These are phyloP conservation scores for Theristicus caerulescens DNA, from an alignment of 2,113 vertebrate species.

Conservation along the genomic window DNA sequence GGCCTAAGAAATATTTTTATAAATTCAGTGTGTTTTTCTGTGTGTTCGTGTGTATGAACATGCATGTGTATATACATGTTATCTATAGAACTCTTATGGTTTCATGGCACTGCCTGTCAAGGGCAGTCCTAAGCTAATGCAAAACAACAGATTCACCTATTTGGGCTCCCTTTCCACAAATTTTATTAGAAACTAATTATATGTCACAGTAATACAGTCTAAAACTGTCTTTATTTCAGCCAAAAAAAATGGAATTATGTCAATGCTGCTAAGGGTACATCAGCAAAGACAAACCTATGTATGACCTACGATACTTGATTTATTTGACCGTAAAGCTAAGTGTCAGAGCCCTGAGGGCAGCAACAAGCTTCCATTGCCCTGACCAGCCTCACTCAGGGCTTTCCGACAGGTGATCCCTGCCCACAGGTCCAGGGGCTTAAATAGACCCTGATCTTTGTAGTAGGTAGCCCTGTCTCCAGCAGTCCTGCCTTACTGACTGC, in stretches of 20 bases:
- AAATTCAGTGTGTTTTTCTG: not conserved
- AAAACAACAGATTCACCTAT: not conserved
- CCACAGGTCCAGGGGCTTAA: rapidly evolving
- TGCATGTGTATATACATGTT: not conserved
- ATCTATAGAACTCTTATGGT: not conserved
- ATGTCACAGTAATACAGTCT: not conserved
- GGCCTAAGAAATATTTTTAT: not conserved
- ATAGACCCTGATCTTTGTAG: no score
- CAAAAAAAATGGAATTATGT: not conserved
- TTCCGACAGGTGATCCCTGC: not conserved
- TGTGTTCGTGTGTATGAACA: not conserved
- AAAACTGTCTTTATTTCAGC: not conserved
- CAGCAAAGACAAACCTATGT: not conserved
- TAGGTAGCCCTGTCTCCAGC: not conserved
- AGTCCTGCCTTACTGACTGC: not conserved
- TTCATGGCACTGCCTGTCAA: not conserved
- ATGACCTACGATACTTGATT: not conserved
- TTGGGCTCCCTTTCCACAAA: not conserved
- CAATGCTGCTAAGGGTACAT: not conserved
- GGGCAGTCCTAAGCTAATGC: not conserved
- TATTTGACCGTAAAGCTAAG: not conserved
- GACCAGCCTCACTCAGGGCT: rapidly evolving
- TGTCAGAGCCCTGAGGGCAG: not conserved
- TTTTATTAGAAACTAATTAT: not conserved
- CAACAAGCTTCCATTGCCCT: not conserved